Conservation (phyloP, 2,113 vertebrate species). For the Nibea albiflora region DNA sequence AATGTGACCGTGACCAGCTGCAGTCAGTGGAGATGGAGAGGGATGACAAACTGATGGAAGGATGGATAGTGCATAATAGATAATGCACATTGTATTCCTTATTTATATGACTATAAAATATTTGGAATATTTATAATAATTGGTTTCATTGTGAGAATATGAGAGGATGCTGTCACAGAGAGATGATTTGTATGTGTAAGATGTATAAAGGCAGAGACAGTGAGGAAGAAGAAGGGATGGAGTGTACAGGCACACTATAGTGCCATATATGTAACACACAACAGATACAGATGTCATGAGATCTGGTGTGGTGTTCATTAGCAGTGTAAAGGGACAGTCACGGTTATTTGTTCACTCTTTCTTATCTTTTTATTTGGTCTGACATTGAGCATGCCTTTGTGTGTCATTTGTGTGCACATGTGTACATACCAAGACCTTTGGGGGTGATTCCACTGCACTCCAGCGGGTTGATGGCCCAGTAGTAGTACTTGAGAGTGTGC, state of each 20-base stretch:
- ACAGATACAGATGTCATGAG: neutral
- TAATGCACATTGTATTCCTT: too few species aligned
- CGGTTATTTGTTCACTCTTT: neutral
- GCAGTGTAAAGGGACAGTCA: too few species aligned
- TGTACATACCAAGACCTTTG: conserved; percentile 92
- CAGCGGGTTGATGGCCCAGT: conserved; percentile 96
- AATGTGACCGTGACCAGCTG: neutral
- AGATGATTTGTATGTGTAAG: neutral
- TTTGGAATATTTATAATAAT: too few species aligned
- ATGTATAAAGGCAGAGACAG: neutral
- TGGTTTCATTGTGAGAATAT: neutral
- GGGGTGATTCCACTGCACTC: conserved; percentile 96
- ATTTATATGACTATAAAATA: too few species aligned
- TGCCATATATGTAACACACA: neutral
- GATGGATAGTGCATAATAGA: neutral
- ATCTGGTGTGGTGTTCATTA: neutral
- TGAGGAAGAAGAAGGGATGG: neutral
- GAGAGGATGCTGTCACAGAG: neutral
- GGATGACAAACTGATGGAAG: neutral
- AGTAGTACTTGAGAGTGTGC: conserved; percentile 99
- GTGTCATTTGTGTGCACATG: neutral
- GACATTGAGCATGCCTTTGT: neutral
- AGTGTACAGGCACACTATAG: neutral
- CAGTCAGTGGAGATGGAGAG: neutral
- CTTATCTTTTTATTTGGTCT: neutral